phyloP scores from a whole-genome alignment of 1,140 invertebrate species.

The Oppia nitens region DNA sequence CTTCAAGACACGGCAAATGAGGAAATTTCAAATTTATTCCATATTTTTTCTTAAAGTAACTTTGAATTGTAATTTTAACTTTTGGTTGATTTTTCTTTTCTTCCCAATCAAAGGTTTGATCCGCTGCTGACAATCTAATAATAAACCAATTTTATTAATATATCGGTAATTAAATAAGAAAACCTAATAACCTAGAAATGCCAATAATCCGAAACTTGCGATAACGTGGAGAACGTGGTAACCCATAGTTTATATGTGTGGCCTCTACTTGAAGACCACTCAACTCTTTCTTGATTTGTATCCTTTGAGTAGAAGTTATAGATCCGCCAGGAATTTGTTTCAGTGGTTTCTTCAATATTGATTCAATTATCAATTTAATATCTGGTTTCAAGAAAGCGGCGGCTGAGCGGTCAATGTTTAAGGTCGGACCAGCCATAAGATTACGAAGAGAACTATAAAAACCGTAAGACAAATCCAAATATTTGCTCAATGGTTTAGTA shows the following conservation, averaged over 20 bases:
- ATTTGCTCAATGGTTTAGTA: neutral
- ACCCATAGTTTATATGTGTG: neutral
- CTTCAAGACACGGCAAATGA: neutral
- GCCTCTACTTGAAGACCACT: neutral
- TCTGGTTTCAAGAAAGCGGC: neutral
- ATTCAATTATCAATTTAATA: neutral
- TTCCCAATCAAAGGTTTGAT: neutral
- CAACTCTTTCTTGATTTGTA: neutral
- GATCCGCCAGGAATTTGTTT: no score
- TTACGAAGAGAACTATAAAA: neutral
- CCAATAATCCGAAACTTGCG: neutral
- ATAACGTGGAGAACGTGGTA: neutral
- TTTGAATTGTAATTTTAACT: neutral
- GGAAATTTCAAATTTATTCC: neutral
- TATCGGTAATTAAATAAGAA: no score
- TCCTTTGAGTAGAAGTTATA: neutral
- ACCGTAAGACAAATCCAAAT: neutral
- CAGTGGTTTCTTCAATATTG: neutral
- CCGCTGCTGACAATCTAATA: neutral
- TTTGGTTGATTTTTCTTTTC: neutral
- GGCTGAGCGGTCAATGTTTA: neutral
- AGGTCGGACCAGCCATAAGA: neutral
- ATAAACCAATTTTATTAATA: neutral
- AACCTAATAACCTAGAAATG: neutral
- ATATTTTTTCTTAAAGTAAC: constrained; percentile 1